Percentiles rank a stretch among this genome's conserved stretches.
phyloP scores from a whole-genome alignment of 2,113 vertebrate genomes.

The Odocoileus virginianus region DNA sequence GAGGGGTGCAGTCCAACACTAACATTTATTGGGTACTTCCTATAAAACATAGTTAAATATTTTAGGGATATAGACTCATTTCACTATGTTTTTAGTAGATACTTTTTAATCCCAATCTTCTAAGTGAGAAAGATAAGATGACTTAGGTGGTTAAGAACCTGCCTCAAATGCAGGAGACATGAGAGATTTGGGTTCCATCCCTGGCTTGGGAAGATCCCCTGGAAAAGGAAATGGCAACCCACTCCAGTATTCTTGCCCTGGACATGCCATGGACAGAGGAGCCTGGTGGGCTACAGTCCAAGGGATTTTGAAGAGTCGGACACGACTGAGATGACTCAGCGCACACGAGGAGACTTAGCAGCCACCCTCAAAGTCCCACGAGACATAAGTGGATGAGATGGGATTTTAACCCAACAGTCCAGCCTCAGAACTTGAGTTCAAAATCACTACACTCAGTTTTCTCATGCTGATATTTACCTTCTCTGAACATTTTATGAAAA shows the following conservation, averaged over 20 bases:
- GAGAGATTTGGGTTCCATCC: neutral
- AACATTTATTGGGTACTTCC: neutral
- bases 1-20: neutral
- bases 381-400: neutral
- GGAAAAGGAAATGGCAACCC: neutral
- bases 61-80: neutral
- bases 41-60: neutral
- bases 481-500: neutral
- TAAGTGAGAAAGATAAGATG: neutral
- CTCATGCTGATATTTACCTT: neutral
- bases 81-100: neutral
- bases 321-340: rapidly evolving
- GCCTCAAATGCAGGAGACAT: neutral
- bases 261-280: neutral
- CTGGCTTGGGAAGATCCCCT: neutral
- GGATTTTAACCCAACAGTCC: neutral
- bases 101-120: neutral
- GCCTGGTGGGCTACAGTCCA: neutral
- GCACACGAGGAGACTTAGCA: neutral
- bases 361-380: neutral
- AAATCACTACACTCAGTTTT: neutral
- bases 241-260: neutral
- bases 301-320: neutral
- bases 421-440: neutral
- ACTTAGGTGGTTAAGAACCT: neutral